Percentiles rank a stretch among this genome's conserved stretches.
Evolutionary conservation across 2,113 vertebrate species (phyloP).

Genomic region (Diphyllodes magnificus): DNA sequence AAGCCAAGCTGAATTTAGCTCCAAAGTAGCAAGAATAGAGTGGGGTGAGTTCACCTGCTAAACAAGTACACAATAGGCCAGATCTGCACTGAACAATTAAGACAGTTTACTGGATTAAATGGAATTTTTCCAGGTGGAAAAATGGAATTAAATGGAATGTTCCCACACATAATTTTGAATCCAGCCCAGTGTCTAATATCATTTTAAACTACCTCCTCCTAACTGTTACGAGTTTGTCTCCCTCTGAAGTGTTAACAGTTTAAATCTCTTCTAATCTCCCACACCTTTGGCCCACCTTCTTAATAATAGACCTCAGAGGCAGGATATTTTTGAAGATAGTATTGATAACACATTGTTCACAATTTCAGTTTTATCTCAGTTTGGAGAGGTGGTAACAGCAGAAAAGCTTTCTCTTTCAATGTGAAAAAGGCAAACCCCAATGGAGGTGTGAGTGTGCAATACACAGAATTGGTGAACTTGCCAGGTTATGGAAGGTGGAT

Average conservation of each 20-base stretch:
- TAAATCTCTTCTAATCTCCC: neutral
- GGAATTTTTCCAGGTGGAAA: neutral
- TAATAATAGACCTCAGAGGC: neutral
- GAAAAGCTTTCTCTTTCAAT: neutral
- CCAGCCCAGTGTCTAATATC: neutral
- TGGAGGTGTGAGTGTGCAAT: neutral
- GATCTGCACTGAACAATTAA: neutral
- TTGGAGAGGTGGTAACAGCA: neutral
- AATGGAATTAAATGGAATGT: neutral
- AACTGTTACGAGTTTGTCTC: neutral
- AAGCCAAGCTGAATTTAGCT: neutral
- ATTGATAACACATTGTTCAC: neutral
- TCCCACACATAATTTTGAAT: neutral
- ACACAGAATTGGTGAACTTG: neutral
- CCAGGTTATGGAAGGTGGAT: neutral
- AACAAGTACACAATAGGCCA: neutral
- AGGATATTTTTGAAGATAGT: neutral
- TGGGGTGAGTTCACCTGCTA: neutral
- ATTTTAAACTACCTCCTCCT: neutral
- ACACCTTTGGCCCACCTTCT: neutral
- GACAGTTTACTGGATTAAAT: neutral
- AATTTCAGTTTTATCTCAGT: neutral
- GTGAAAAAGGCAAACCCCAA: neutral
- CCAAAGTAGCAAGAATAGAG: neutral
- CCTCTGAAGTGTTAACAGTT: neutral